Conservation (phyloP, 2,113 vertebrate species). For the Atrichornis clamosus region DNA sequence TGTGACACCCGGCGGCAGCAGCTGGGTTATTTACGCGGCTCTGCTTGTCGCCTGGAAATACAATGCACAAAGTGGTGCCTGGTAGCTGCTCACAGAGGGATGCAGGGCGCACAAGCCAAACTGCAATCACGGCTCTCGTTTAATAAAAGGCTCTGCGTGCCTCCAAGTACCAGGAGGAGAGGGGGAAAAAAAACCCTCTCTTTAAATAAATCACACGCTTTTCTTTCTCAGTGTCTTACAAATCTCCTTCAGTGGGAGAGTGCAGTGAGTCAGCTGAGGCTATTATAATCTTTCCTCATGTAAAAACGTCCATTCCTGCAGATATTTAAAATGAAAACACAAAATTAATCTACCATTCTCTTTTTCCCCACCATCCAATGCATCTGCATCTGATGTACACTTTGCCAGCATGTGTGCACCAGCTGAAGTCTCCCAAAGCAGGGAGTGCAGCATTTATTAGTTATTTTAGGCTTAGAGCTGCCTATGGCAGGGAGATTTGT, state of each 20-base stretch:
- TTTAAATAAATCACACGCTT: neutral
- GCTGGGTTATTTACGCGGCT: neutral
- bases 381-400: neutral
- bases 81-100: neutral
- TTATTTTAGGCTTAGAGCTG: neutral
- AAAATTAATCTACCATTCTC: neutral
- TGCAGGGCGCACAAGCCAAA: neutral
- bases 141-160: neutral
- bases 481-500: neutral
- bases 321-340: neutral
- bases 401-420: rapidly evolving
- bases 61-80: neutral
- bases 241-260: neutral
- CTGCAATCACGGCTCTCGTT: neutral
- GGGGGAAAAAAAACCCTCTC: neutral
- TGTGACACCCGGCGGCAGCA: neutral
- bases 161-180: neutral
- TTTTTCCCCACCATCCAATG: neutral
- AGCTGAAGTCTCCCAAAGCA: neutral
- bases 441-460: neutral
- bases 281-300: neutral
- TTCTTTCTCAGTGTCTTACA: neutral
- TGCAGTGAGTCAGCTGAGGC: neutral
- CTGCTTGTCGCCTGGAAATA: neutral
- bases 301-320: neutral